phyloP scores from a whole-genome alignment of 2,888 invertebrate genomes.

The Mimachlamys varia region DNA sequence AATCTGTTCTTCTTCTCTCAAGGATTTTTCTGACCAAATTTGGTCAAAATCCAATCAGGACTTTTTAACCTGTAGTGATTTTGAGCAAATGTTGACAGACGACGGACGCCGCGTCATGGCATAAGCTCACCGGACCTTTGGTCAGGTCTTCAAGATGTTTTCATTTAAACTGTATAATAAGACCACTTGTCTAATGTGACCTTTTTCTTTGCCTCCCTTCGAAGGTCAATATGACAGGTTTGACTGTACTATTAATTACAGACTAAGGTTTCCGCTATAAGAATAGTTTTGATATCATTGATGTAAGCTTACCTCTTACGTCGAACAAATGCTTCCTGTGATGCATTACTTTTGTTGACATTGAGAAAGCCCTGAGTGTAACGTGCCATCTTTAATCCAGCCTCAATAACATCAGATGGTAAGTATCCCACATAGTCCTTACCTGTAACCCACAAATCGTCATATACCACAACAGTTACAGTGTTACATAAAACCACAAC shows the following conservation, averaged over 20 bases:
- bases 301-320: conserved; percentile 63
- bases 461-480: not conserved
- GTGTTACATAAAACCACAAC: too few species aligned
- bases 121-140: too few species aligned
- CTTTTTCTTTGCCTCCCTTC: too few species aligned
- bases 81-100: too few species aligned
- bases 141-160: too few species aligned
- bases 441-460: conserved; percentile 51
- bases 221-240: not conserved
- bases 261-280: not conserved
- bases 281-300: not conserved
- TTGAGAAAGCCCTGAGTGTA: conserved; percentile 76
- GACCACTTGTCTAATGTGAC: too few species aligned
- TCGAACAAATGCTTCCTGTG: conserved; percentile 76
- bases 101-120: too few species aligned
- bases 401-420: conserved; percentile 71
- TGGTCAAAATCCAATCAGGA: too few species aligned
- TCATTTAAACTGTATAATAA: too few species aligned
- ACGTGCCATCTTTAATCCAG: conserved; percentile 74
- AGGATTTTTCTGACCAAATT: too few species aligned
- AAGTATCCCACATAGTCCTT: conserved; percentile 73
- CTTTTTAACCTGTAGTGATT: too few species aligned
- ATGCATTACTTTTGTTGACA: conserved; percentile 77
- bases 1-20: too few species aligned
- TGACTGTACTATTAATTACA: not conserved